Evolutionary conservation across 2,797 vertebrate species (phyloP).

Genomic region (Sebastes iracundus): DNA sequence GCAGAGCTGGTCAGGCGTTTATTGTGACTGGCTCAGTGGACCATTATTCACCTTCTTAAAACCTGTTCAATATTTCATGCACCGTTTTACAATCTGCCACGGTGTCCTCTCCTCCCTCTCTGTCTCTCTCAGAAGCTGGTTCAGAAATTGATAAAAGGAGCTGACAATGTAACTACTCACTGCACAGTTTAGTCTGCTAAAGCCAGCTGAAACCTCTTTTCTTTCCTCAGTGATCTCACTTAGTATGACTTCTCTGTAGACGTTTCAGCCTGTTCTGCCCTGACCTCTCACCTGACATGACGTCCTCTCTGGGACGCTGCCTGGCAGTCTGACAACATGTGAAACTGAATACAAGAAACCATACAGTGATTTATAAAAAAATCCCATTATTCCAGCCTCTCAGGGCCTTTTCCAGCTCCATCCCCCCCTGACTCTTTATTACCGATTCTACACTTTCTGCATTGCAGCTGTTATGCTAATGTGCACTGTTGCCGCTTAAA

Average conservation of each 20-base stretch:
- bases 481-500: neutral
- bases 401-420: neutral
- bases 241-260: neutral
- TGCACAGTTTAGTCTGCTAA: constrained; percentile 12
- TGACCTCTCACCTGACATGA: constrained; percentile 28
- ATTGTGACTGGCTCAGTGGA: constrained; percentile 13
- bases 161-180: constrained; percentile 23
- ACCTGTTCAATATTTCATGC: constrained; percentile 57
- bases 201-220: neutral
- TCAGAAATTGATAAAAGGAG: constrained; percentile 38
- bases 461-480: constrained; percentile 31
- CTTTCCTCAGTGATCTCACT: constrained; percentile 15
- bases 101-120: neutral
- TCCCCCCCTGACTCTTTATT: neutral
- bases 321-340: constrained; percentile 6
- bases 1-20: constrained; percentile 11
- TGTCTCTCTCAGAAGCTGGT: constrained; percentile 26
- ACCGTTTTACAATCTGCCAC: constrained; percentile 25
- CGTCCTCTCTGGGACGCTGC: neutral
- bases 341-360: neutral
- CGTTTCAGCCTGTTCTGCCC: neutral
- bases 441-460: neutral
- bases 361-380: neutral
- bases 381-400: neutral
- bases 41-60: constrained; percentile 55